Percentiles rank a stretch among this genome's conserved stretches.
Conservation (phyloP, 2,888 invertebrate genomes). For the Drosophila ezoana region DNA sequence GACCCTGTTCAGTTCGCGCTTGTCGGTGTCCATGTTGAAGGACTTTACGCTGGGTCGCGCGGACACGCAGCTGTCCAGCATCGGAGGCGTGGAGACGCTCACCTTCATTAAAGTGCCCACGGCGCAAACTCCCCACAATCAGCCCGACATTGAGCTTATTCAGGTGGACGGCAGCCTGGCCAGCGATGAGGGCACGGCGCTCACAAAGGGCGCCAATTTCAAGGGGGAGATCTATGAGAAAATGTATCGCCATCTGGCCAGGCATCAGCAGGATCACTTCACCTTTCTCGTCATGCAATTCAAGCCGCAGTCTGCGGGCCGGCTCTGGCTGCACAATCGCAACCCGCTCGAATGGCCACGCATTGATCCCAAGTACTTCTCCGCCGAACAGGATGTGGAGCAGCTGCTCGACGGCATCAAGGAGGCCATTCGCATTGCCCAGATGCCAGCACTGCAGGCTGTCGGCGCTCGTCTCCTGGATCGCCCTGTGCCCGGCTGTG, state of each 20-base stretch:
- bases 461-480: constrained; percentile 86
- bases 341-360: constrained; percentile 87
- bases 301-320: constrained; percentile 90
- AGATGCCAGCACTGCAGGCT: constrained; percentile 87
- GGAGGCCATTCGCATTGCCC: constrained; percentile 86
- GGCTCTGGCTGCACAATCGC: constrained; percentile 88
- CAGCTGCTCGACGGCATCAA: constrained; percentile 87
- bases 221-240: constrained; percentile 86
- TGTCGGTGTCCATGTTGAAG: constrained; percentile 52
- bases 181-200: constrained; percentile 87
- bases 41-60: constrained; percentile 74
- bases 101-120: constrained; percentile 87
- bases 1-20: constrained; percentile 52
- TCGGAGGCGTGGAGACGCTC: constrained; percentile 89
- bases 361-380: constrained; percentile 86
- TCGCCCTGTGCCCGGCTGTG: constrained; percentile 86
- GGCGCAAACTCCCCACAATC: constrained; percentile 87
- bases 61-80: constrained; percentile 85
- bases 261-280: constrained; percentile 86
- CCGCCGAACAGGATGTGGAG: constrained; percentile 85
- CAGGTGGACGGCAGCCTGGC: constrained; percentile 88
- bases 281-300: constrained; percentile 89
- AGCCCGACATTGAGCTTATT: constrained; percentile 89
- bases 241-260: constrained; percentile 86
- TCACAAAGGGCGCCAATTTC: constrained; percentile 87